Evolutionary conservation across 2,113 vertebrate species (phyloP).

Genomic region (Irena cyanogastra): DNA sequence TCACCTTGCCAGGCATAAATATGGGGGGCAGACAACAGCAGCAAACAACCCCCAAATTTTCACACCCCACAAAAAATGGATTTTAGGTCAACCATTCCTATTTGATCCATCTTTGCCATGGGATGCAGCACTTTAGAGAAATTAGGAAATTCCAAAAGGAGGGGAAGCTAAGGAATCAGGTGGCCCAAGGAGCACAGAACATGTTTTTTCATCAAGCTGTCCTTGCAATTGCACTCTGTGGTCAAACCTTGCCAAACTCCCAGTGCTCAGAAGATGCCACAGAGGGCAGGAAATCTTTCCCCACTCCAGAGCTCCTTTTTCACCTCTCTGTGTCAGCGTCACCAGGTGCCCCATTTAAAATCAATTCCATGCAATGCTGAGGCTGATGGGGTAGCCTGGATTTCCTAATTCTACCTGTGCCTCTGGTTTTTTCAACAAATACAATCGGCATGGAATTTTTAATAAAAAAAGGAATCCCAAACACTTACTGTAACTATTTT

Average conservation of each 20-base stretch:
- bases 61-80: accelerated
- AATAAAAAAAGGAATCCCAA: conserved; percentile 77
- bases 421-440: conserved; percentile 13
- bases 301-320: background rate
- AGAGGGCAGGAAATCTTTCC: background rate
- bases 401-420: conserved; percentile 51
- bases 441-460: conserved; percentile 71
- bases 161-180: background rate
- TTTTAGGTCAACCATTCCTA: background rate
- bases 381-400: conserved; percentile 27
- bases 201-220: background rate
- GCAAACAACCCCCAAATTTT: background rate
- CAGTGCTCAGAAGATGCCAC: accelerated
- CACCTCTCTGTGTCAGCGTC: background rate
- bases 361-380: background rate
- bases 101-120: no score
- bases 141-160: background rate
- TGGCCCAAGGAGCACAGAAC: background rate
- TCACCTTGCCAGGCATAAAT: background rate
- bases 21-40: accelerated
- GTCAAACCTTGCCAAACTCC: background rate
- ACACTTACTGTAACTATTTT: conserved; percentile 65
- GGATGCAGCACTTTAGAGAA: background rate
- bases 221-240: background rate
- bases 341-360: conserved; percentile 4